These are phyloP conservation scores for Lucilia cuprina DNA, from an alignment of 1,140 invertebrate genomes.

Conservation along the genomic window DNA sequence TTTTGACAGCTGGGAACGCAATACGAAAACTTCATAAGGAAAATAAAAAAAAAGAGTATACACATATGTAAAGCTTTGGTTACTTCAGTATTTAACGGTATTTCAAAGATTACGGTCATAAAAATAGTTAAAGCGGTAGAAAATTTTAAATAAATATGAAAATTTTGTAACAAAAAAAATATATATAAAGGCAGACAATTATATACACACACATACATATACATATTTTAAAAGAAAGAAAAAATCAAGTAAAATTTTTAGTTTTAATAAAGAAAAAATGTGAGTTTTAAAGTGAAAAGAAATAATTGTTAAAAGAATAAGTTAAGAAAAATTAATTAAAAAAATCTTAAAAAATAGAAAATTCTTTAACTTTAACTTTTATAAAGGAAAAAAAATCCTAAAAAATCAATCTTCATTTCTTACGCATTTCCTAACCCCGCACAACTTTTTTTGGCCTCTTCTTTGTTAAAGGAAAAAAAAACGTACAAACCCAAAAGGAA, in stretches of 20 bases:
- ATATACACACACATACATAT: not conserved
- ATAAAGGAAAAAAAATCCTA: not conserved
- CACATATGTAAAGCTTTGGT: not conserved
- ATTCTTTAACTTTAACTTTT: not conserved
- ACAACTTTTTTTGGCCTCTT: not conserved
- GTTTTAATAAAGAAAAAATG: not conserved
- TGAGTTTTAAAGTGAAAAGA: not conserved
- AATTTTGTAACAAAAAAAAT: not conserved
- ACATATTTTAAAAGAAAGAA: not conserved
- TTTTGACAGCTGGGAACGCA: not conserved
- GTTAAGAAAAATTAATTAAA: not conserved
- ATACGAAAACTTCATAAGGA: not conserved
- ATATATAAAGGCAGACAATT: not conserved
- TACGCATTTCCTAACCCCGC: not conserved
- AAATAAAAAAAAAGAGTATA: not conserved
- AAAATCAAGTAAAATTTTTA: not conserved
- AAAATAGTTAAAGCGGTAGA: not conserved
- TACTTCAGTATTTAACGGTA: slow-evolving; percentile 36
- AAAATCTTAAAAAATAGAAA: not conserved
- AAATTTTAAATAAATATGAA: not conserved
- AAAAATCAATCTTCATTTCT: not conserved
- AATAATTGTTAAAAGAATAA: not conserved
- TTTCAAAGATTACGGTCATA: slow-evolving; percentile 33
- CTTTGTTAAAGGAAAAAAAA: not conserved
- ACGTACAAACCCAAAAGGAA: not conserved